phyloP scores from a whole-genome alignment of 2,888 invertebrate species.

The Chymomyza amoena region DNA sequence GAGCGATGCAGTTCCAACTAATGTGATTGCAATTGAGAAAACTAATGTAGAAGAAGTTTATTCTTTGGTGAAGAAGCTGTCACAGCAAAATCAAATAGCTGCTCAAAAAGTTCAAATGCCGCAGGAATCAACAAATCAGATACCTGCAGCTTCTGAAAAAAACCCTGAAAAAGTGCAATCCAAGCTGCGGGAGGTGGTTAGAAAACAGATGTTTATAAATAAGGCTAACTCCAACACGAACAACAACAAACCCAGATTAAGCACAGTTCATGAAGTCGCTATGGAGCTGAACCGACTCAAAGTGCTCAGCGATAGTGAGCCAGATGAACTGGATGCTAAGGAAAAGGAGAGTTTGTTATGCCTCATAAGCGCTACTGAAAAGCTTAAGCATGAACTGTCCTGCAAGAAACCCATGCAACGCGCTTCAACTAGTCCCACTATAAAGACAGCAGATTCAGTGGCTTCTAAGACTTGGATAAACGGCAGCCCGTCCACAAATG shows the following conservation, averaged over 20 bases:
- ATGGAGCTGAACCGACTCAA: background rate
- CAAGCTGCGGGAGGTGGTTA: background rate
- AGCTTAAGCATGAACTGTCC: background rate
- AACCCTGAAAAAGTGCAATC: background rate
- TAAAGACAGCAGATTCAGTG: background rate
- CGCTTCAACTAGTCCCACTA: conserved; percentile 29
- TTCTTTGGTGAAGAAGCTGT: too few relatives aligned
- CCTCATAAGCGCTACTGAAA: conserved; percentile 4
- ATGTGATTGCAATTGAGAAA: too few relatives aligned
- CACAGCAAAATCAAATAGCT: too few relatives aligned
- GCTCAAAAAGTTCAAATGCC: background rate
- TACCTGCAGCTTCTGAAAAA: background rate
- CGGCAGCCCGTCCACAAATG: background rate
- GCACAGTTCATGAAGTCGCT: background rate
- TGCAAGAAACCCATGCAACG: conserved; percentile 24
- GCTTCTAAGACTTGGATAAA: background rate
- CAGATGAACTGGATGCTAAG: background rate
- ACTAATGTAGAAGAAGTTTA: too few relatives aligned
- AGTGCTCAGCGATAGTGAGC: background rate
- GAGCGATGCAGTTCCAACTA: too few relatives aligned
- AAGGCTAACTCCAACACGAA: background rate
- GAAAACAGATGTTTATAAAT: background rate
- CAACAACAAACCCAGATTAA: background rate
- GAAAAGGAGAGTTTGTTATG: background rate
- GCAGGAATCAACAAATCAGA: background rate